These are phyloP conservation scores for Tenthredo livida DNA, from an alignment of 2,888 invertebrate genomes.

Conservation along the genomic window DNA sequence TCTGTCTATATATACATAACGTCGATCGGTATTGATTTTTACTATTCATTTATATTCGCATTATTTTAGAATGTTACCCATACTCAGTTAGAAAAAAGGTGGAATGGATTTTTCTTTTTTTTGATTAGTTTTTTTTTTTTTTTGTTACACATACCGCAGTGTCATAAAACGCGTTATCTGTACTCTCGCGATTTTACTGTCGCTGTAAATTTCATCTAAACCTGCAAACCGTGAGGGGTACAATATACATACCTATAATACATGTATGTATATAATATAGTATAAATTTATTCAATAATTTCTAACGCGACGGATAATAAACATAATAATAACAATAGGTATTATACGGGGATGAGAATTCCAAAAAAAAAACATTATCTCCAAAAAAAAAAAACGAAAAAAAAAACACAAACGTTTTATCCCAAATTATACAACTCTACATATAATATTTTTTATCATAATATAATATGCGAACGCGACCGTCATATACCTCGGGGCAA, in stretches of 20 bases:
- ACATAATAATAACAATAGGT: neutral
- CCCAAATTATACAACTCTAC: neutral
- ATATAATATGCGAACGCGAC: neutral
- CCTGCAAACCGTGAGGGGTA: neutral
- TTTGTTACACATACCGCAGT: neutral
- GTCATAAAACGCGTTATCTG: slow-evolving; percentile 39
- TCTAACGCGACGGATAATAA: neutral
- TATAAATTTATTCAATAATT: slow-evolving; percentile 5
- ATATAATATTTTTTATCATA: neutral
- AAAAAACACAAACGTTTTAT: neutral
- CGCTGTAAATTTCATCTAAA: neutral
- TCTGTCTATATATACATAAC: neutral
- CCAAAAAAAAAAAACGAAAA: neutral
- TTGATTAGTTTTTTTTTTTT: neutral
- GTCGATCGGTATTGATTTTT: neutral
- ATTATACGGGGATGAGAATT: too few relatives aligned
- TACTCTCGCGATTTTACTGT: slow-evolving; percentile 12
- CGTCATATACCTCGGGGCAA: neutral
- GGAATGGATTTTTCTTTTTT: neutral
- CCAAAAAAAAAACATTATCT: neutral
- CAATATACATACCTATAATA: too few relatives aligned
- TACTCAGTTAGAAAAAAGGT: neutral
- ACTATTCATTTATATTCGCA: slow-evolving; percentile 1
- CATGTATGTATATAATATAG: too few relatives aligned
- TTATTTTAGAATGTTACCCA: neutral